phyloP scores from a whole-genome alignment of 2,888 invertebrate species.

The Alloplasta piceator region DNA sequence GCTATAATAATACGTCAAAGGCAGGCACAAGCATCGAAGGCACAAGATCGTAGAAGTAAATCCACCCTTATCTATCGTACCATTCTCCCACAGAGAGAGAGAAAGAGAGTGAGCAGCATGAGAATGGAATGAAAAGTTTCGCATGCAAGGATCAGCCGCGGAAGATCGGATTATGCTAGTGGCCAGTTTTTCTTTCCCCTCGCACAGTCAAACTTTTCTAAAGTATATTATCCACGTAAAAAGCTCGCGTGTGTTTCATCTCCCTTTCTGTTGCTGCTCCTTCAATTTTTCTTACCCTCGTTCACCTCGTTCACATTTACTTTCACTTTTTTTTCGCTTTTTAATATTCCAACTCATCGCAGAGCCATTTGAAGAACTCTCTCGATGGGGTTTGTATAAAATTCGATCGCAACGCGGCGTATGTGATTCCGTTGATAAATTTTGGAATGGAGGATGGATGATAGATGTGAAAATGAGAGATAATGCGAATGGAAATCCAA shows the following conservation, averaged over 20 bases:
- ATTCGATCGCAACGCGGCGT: not conserved
- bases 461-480: not conserved
- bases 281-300: not conserved
- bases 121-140: conserved; percentile 54
- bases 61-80: conserved; percentile 4
- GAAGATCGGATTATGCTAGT: conserved; percentile 52
- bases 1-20: too few relatives aligned
- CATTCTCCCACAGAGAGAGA: not conserved
- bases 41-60: conserved; percentile 48
- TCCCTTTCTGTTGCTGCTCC: not conserved
- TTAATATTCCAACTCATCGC: conserved; percentile 3
- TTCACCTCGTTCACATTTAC: not conserved
- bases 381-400: too few relatives aligned
- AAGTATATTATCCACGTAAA: conserved; percentile 10
- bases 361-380: not conserved
- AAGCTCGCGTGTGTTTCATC: conserved; percentile 22
- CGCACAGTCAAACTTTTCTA: conserved; percentile 25
- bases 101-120: conserved; percentile 4
- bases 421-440: too few relatives aligned
- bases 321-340: conserved; percentile 4
- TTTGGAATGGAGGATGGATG: not conserved
- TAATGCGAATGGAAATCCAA: conserved; percentile 2
- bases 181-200: conserved; percentile 10
- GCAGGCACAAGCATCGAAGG: conserved; percentile 23
- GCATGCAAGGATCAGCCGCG: conserved; percentile 43